These are phyloP conservation scores for Desmodus rotundus DNA, from an alignment of 2,113 vertebrate species.

Conservation along the genomic window DNA sequence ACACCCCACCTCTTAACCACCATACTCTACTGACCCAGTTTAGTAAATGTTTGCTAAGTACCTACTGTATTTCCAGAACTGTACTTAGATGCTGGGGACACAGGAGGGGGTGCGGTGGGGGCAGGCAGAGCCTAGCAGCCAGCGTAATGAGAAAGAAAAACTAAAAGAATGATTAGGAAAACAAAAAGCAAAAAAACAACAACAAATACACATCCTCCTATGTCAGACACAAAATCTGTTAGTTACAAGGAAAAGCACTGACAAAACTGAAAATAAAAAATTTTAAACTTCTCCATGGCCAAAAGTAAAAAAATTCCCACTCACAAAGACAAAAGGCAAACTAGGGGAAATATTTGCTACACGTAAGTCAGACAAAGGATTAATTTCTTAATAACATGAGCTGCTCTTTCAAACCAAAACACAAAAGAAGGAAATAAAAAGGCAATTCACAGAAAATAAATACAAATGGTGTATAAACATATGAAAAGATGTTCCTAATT, in stretches of 20 bases:
- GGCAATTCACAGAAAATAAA: constrained; percentile 28
- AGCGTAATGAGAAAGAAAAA: not conserved
- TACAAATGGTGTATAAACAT: constrained; percentile 6
- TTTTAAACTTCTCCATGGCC: not conserved
- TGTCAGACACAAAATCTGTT: not conserved
- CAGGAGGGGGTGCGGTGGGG: fast-evolving
- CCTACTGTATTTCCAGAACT: not conserved
- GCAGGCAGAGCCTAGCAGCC: not conserved
- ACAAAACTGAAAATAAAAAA: not conserved
- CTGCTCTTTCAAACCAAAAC: constrained; percentile 12
- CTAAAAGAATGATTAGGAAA: not conserved
- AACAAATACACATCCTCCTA: not conserved
- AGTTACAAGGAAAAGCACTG: not conserved
- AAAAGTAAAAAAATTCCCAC: not conserved
- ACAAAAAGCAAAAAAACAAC: not conserved
- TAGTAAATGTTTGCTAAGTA: not conserved
- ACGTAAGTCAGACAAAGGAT: not conserved
- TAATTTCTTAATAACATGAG: not conserved
- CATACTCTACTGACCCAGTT: not conserved
- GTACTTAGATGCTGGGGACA: not conserved
- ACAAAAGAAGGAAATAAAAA: constrained; percentile 36
- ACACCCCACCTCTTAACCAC: not conserved
- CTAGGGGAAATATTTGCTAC: not conserved
- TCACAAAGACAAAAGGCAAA: not conserved
- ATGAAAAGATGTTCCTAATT: not conserved